Evolutionary conservation across 2,888 invertebrate genomes (phyloP).

Genomic region (Cerastoderma edule): DNA sequence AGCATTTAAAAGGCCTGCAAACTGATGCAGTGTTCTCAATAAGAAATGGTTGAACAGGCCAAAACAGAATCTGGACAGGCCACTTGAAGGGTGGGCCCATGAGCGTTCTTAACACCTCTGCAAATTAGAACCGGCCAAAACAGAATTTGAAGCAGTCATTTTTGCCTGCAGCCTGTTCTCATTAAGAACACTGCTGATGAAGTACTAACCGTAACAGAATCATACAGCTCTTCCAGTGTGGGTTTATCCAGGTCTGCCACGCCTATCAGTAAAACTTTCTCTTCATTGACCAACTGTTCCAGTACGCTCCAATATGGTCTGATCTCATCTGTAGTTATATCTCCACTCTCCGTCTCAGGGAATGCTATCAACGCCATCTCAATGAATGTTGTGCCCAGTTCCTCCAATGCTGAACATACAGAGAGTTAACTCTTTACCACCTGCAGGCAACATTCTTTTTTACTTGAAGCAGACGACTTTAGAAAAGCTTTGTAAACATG

Average conservation of each 20-base stretch:
- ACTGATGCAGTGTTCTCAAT: too few relatives aligned
- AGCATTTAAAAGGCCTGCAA: too few relatives aligned
- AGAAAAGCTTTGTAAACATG: conserved; percentile 3
- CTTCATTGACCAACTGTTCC: conserved; percentile 89
- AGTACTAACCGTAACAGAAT: conserved; percentile 88
- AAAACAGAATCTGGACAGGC: too few relatives aligned
- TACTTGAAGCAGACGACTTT: background rate
- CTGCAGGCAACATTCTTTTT: background rate
- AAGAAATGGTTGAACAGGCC: too few relatives aligned
- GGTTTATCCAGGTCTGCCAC: conserved; percentile 95
- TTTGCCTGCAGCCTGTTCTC: too few relatives aligned
- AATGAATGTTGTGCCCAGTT: conserved; percentile 89
- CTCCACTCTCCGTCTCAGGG: conserved; percentile 67
- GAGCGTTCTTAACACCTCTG: too few relatives aligned
- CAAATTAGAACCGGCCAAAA: too few relatives aligned
- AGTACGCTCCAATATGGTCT: conserved; percentile 91
- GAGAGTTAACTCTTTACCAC: too few relatives aligned
- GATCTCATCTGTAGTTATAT: conserved; percentile 86
- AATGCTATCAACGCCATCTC: conserved; percentile 92
- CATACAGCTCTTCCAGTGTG: conserved; percentile 90
- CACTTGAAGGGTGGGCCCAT: too few relatives aligned
- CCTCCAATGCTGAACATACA: conserved; percentile 86
- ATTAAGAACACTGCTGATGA: too few relatives aligned
- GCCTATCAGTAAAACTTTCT: conserved; percentile 90
- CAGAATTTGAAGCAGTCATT: too few relatives aligned